phyloP scores from a whole-genome alignment of 2,888 invertebrate species.

The Galeopsomyia nigrocyanea region DNA sequence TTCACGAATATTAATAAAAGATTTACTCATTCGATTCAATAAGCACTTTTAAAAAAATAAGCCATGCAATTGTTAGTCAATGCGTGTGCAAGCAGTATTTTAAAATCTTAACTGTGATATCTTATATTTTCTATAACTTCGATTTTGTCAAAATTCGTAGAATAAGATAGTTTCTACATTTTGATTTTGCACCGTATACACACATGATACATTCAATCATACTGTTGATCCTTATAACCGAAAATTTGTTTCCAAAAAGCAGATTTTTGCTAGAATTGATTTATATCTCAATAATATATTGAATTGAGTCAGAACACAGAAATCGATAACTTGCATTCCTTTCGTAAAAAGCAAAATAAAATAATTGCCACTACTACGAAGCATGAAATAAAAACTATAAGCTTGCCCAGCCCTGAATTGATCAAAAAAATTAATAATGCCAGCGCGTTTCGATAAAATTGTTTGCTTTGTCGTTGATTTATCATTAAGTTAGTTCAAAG shows the following conservation, averaged over 20 bases:
- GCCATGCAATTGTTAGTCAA: slow-evolving; percentile 51
- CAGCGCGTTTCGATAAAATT: slow-evolving; percentile 42
- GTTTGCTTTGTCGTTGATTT: slow-evolving; percentile 46
- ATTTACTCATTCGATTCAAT: background rate
- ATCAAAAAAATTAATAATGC: slow-evolving; percentile 43
- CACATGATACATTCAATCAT: slow-evolving; percentile 54
- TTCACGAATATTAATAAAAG: too few relatives aligned
- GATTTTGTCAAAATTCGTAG: background rate
- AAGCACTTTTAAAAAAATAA: slow-evolving; percentile 35
- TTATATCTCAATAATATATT: background rate
- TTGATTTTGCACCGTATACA: slow-evolving; percentile 63
- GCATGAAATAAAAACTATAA: slow-evolving; percentile 51
- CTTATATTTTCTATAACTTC: slow-evolving; percentile 2
- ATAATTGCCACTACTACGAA: slow-evolving; percentile 28
- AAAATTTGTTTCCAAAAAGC: slow-evolving; percentile 28
- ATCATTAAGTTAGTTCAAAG: slow-evolving; percentile 59
- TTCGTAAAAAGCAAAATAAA: too few relatives aligned
- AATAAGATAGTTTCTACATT: slow-evolving; percentile 4
- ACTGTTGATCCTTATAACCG: slow-evolving; percentile 47
- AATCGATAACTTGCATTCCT: background rate
- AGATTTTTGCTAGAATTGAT: slow-evolving; percentile 4
- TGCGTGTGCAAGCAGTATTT: slow-evolving; percentile 27
- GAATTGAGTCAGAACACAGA: slow-evolving; percentile 1
- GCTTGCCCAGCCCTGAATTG: slow-evolving; percentile 63
- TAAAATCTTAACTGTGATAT: slow-evolving; percentile 18